Evolutionary conservation across 2,888 invertebrate species (phyloP).

Genomic region (Alloscopus bannaensis): DNA sequence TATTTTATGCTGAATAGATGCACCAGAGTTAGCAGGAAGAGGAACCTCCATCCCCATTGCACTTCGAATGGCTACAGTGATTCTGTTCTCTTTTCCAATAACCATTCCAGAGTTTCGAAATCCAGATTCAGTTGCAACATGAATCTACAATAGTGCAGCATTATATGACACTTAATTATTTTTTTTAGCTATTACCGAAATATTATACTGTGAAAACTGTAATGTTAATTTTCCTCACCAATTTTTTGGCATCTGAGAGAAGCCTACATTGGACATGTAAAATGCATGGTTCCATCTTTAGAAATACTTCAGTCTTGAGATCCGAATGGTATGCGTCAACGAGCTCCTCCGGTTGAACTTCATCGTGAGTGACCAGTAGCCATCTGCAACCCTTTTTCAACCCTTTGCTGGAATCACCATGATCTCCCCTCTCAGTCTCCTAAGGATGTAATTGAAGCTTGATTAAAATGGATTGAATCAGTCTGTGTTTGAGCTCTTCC

Average conservation of each 20-base stretch:
- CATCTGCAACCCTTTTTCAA: constrained; percentile 71
- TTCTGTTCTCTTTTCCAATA: constrained; percentile 70
- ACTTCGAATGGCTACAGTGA: constrained; percentile 71
- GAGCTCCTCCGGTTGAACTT: constrained; percentile 58
- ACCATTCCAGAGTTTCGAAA: constrained; percentile 73
- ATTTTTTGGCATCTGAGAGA: constrained; percentile 66
- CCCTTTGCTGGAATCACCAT: background rate
- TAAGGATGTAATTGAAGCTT: too few species aligned
- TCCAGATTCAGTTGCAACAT: constrained; percentile 69
- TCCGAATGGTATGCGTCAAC: constrained; percentile 46
- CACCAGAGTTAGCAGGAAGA: constrained; percentile 27
- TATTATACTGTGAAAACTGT: too few species aligned
- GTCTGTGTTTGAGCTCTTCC: background rate
- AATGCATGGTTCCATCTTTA: constrained; percentile 72
- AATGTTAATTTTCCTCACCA: too few species aligned
- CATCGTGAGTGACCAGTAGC: constrained; percentile 71
- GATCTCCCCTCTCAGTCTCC: background rate
- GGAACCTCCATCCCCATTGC: constrained; percentile 71
- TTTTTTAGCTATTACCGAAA: too few species aligned
- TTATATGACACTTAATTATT: too few species aligned
- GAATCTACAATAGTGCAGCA: too few species aligned
- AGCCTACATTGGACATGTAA: constrained; percentile 70
- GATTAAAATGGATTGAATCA: constrained; percentile 8
- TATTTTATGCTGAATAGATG: background rate
- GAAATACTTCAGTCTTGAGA: constrained; percentile 33